Conservation (phyloP, 2,888 invertebrate species). For the Agriotes lineatus region DNA sequence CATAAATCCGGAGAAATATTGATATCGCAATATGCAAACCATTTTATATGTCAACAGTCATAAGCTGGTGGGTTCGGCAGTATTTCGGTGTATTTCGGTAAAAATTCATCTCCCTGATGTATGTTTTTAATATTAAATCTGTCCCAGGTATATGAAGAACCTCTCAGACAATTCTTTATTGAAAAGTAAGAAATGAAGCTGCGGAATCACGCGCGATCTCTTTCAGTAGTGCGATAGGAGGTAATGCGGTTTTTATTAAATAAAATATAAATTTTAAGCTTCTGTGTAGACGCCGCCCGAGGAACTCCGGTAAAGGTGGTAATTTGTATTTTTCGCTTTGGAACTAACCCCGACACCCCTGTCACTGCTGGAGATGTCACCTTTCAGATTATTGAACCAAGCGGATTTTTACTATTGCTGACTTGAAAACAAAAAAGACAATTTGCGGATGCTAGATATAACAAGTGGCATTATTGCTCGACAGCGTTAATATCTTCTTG, state of each 20-base stretch:
- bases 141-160: conserved; percentile 17
- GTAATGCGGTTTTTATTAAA: conserved; percentile 17
- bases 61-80: background rate
- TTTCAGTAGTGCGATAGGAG: background rate
- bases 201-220: conserved; percentile 2
- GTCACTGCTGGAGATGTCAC: too few relatives aligned
- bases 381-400: too few relatives aligned
- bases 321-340: background rate
- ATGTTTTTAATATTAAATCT: conserved; percentile 21
- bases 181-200: conserved; percentile 4
- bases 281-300: conserved; percentile 4
- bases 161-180: conserved; percentile 14
- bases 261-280: conserved; percentile 17
- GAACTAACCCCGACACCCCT: background rate
- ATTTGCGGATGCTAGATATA: too few relatives aligned
- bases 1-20: background rate
- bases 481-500: too few relatives aligned
- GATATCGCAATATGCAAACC: background rate
- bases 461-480: too few relatives aligned
- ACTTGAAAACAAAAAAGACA: too few relatives aligned
- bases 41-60: conserved; percentile 16
- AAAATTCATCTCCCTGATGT: conserved; percentile 4
- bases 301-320: background rate
- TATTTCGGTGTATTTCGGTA: conserved; percentile 7
- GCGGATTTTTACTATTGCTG: too few relatives aligned